Conservation (phyloP, 2,797 vertebrate species). For the Rhinogobio ventralis region DNA sequence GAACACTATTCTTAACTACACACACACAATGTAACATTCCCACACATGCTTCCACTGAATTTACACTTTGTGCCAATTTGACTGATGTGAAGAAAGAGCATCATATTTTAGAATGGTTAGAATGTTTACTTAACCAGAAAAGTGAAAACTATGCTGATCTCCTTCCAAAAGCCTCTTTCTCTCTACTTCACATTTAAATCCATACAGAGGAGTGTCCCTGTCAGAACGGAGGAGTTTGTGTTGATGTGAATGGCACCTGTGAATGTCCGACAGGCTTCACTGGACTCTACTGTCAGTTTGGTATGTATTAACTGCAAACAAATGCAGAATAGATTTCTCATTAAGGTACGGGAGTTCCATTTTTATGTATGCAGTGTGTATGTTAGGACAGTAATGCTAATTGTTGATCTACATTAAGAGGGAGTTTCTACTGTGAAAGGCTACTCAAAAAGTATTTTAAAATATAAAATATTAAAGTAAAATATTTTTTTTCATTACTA, state of each 20-base stretch:
- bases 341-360: not conserved
- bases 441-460: not conserved
- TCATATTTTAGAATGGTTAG: conserved; percentile 25
- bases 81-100: conserved; percentile 44
- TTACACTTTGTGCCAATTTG: conserved; percentile 54
- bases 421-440: not conserved
- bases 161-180: conserved; percentile 14
- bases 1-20: conserved; percentile 59
- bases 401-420: not conserved
- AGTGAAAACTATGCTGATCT: conserved; percentile 24
- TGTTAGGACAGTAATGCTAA: not conserved
- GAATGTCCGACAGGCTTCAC: conserved; percentile 83
- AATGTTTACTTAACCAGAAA: conserved; percentile 40
- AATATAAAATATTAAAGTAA: too few relatives aligned
- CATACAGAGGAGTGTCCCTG: conserved; percentile 85
- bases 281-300: conserved; percentile 92
- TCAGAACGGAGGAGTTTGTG: conserved; percentile 90
- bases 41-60: conserved; percentile 64
- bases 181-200: conserved; percentile 49
- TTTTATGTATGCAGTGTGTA: not conserved
- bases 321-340: not conserved
- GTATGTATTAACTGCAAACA: conserved; percentile 75
- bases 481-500: not conserved
- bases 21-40: conserved; percentile 55
- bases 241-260: conserved; percentile 83